Conservation (phyloP, 1,140 invertebrate genomes). For the Apis mellifera region DNA sequence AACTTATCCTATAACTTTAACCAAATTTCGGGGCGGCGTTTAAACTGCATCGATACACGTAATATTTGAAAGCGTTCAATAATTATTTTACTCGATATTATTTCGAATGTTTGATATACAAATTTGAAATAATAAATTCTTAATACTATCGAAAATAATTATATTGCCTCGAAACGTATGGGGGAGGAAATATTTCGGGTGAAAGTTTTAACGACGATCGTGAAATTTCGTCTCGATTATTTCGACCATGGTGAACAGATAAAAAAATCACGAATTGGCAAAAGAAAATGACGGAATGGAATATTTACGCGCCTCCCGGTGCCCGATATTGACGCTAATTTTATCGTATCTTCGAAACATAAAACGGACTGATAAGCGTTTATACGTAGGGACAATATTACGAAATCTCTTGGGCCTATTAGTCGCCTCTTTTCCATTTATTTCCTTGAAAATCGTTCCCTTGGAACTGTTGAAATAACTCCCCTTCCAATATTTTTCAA, state of each 20-base stretch:
- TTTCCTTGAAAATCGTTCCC: conserved; percentile 5
- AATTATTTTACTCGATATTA: neutral
- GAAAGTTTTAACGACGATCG: neutral
- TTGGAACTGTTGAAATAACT: neutral
- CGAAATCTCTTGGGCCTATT: neutral
- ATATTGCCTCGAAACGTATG: neutral
- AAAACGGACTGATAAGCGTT: conserved; percentile 4
- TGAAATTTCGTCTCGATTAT: neutral
- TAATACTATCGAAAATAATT: neutral
- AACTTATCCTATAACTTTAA: neutral
- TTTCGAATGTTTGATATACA: neutral
- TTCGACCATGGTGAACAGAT: neutral
- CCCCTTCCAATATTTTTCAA: too few species aligned
- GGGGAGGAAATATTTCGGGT: neutral
- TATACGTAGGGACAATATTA: neutral
- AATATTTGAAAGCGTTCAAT: neutral
- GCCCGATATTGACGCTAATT: neutral
- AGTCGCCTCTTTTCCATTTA: neutral
- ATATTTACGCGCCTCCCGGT: neutral
- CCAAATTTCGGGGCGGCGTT: neutral
- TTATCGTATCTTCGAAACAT: neutral
- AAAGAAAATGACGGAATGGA: neutral
- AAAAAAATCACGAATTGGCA: neutral
- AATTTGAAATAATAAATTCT: neutral
- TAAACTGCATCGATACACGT: neutral